Conservation (phyloP, 1,140 invertebrate species). For the Zaprionus nigranus region DNA sequence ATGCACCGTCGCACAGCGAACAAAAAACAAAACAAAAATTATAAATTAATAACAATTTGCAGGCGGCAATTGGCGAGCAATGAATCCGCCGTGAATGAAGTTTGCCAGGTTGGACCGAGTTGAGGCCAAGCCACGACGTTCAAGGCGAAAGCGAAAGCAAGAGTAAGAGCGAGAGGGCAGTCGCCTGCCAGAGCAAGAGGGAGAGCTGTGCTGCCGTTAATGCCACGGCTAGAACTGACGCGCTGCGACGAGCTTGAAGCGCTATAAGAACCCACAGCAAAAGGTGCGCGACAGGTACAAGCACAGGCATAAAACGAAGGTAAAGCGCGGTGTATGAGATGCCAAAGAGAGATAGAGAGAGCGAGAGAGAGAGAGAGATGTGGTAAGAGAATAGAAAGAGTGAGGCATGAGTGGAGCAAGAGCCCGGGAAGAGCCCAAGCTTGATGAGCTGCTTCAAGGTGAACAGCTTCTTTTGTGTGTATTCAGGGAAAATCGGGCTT, state of each 20-base stretch:
- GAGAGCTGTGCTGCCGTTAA: conserved; percentile 68
- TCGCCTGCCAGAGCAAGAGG: neutral
- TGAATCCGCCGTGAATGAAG: neutral
- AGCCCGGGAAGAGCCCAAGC: neutral
- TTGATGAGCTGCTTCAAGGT: neutral
- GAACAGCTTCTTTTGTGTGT: neutral
- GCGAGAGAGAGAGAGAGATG: neutral
- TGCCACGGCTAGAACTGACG: conserved; percentile 76
- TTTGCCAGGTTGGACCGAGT: neutral
- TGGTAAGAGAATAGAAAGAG: neutral
- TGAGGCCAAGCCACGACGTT: neutral
- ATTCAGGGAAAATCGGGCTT: neutral
- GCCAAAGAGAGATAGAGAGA: neutral
- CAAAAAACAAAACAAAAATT: conserved; percentile 10
- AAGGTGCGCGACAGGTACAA: conserved; percentile 33
- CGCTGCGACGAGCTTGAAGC: conserved; percentile 43
- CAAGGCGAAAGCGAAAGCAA: neutral
- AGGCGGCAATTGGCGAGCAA: neutral
- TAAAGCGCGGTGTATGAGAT: neutral
- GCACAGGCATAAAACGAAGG: no score
- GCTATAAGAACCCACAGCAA: conserved; percentile 69
- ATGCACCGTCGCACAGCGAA: conserved; percentile 33
- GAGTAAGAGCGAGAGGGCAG: neutral
- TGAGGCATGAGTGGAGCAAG: neutral
- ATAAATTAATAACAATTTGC: conserved; percentile 18